phyloP scores from a whole-genome alignment of 2,888 invertebrate genomes.

The Lasioglossum leucozonium region DNA sequence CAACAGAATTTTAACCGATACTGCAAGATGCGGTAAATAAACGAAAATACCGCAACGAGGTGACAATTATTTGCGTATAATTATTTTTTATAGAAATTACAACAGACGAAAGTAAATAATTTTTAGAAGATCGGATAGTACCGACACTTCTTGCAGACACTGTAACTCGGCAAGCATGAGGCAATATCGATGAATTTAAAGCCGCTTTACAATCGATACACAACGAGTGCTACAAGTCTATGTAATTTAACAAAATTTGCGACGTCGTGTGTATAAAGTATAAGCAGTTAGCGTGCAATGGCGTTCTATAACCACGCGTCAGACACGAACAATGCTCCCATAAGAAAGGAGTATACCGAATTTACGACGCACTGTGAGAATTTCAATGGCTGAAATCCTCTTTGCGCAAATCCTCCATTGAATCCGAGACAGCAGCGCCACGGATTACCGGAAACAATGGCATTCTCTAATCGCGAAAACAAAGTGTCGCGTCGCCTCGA shows the following conservation, averaged over 20 bases:
- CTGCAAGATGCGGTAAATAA: too few species aligned
- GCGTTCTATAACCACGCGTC: neutral
- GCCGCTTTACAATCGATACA: too few species aligned
- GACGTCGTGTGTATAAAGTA: neutral
- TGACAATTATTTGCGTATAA: too few species aligned
- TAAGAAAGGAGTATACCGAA: neutral
- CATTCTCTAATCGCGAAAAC: neutral
- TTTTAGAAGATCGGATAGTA: too few species aligned
- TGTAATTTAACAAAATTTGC: neutral
- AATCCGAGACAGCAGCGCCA: neutral
- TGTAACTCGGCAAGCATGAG: too few species aligned
- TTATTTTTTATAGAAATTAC: too few species aligned
- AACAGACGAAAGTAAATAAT: too few species aligned
- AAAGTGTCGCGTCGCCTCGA: neutral
- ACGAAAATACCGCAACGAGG: too few species aligned
- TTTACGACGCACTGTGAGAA: neutral
- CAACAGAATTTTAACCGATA: too few species aligned
- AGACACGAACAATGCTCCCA: neutral
- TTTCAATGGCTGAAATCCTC: neutral
- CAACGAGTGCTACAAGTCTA: neutral
- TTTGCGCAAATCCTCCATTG: neutral
- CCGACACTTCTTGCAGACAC: too few species aligned
- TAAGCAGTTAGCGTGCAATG: neutral
- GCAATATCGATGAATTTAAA: too few species aligned
- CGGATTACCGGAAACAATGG: constrained; percentile 11